Evolutionary conservation across 2,113 vertebrate species (phyloP).

Genomic region (Peromyscus leucopus): DNA sequence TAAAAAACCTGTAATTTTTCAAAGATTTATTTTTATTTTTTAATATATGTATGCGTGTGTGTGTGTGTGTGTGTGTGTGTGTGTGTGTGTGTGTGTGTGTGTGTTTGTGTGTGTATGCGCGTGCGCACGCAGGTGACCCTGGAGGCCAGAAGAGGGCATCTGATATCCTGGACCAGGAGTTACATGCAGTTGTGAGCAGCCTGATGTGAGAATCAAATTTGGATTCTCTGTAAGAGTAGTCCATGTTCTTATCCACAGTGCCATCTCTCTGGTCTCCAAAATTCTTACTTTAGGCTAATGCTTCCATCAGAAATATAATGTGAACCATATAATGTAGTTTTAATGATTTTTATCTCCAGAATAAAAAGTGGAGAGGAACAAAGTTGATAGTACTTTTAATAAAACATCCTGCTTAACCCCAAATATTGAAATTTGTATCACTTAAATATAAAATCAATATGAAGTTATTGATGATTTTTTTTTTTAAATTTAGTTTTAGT

Average conservation of each 20-base stretch:
- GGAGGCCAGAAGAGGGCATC: neutral
- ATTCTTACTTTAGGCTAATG: neutral
- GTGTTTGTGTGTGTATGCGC: neutral
- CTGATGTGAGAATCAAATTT: neutral
- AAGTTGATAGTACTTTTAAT: neutral
- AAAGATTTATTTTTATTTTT: neutral
- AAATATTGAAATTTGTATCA: neutral
- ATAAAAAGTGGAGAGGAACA: constrained; percentile 29
- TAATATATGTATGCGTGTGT: neutral
- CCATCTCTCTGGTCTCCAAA: neutral
- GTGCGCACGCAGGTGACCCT: neutral
- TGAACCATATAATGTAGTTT: neutral
- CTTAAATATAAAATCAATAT: neutral
- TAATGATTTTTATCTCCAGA: neutral
- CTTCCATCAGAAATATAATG: neutral
- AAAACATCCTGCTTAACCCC: neutral
- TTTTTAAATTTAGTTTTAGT: neutral
- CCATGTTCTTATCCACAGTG: neutral
- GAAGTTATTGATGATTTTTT: neutral
- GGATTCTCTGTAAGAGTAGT: neutral
- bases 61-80: neutral
- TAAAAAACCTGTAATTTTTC: neutral
- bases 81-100: neutral
- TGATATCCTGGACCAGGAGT: neutral
- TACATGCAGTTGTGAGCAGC: neutral